Evolutionary conservation across 2,888 invertebrate genomes (phyloP), one percentile per base, ranked within the genome.

Genomic region (Trissonchulus latispiculum): DNA sequence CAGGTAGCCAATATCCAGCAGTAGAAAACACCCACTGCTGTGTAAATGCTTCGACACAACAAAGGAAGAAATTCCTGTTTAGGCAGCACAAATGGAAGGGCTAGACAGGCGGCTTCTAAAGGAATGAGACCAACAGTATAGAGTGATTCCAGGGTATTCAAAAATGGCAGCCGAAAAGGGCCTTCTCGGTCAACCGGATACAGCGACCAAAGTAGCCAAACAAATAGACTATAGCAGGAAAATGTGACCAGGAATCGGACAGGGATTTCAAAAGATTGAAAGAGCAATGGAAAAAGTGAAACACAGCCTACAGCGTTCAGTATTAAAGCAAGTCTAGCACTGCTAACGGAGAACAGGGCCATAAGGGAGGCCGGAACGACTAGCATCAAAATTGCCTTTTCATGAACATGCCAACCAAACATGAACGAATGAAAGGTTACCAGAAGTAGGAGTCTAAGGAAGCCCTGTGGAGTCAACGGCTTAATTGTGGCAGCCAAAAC

Each of bases 401-500:
- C 99, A 80, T 99, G 99, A 0, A 99, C 99, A 85, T 99, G 99
- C 85, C 96, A 99, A 15, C 97, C 94, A 85, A 97, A 97, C 86
- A 96, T 87, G 83, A 93, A 97, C 0, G 95, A 90, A 72, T 91
- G 89, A 76, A 91, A 89, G 1, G 90, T 91, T 83, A 94, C 95
- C 32, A 95, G 83, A 0, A 91, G 88, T 61, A 95, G 83, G 77
- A 91, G 90, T 77, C 91, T 87, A 0, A 92, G 80, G 82, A 92
- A 92, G 2, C 32, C 66, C 3, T 31, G 2, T 15, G 23, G 23
- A 15, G 8, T 48, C 48, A 48, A 15, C 23, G 48, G 64, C 28
- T 69, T 69, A 71, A 72, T 2, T 3, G 32, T 32, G 23, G 8
- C 8, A 32, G 72, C 28, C 2, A 15, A 71, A 64, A 72, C 36